phyloP scores from a whole-genome alignment of 2,888 invertebrate genomes.

The Latrodectus hesperus region DNA sequence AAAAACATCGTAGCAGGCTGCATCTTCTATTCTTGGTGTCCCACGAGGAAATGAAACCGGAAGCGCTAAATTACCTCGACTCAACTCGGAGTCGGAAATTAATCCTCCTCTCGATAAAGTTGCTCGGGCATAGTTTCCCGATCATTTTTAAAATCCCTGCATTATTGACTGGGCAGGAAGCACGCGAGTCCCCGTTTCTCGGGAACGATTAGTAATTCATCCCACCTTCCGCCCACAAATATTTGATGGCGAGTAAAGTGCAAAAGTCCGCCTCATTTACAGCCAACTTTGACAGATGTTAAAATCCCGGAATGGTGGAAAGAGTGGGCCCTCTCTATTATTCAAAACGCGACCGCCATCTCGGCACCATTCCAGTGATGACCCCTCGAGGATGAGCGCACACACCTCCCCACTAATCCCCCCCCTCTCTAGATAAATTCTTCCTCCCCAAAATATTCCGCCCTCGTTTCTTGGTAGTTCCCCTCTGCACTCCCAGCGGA shows the following conservation, averaged over 20 bases:
- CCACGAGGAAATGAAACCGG: too few species aligned
- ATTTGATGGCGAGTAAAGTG: conserved; percentile 2
- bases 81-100: too few species aligned
- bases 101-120: too few species aligned
- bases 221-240: not conserved
- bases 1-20: too few species aligned
- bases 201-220: not conserved
- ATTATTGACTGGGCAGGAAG: not conserved
- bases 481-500: not conserved
- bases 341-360: not conserved
- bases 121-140: not conserved
- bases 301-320: not conserved
- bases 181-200: not conserved
- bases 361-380: conserved; percentile 1
- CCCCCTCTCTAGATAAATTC: not conserved
- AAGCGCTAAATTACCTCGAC: too few species aligned
- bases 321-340: not conserved
- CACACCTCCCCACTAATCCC: not conserved
- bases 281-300: not conserved
- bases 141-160: conserved; percentile 3
- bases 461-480: not conserved
- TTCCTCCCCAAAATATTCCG: not conserved
- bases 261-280: conserved; percentile 2
- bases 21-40: too few species aligned
- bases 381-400: not conserved